A percentile compares a stretch with the other conserved stretches of the same genome.
Evolutionary conservation across 2,888 invertebrate species (phyloP).

Genomic region (Volucella bombylans): DNA sequence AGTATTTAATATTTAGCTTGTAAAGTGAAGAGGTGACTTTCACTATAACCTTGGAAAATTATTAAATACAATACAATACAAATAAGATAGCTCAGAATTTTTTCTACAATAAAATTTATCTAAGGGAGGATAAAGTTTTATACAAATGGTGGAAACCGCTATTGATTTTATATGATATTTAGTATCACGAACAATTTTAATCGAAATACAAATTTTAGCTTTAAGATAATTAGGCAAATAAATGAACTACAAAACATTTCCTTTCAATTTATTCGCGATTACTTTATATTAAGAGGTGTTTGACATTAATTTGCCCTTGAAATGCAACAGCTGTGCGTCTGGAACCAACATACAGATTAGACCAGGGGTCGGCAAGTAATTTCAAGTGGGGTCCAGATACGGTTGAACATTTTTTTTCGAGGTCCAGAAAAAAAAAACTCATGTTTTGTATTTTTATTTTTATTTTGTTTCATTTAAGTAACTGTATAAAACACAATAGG

Average conservation of each 20-base stretch:
- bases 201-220: constrained; percentile 20
- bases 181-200: constrained; percentile 1
- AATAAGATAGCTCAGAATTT: constrained; percentile 13
- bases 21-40: not conserved
- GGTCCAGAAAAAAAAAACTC: no score
- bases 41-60: not conserved
- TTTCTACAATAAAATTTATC: constrained; percentile 22
- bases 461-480: no score
- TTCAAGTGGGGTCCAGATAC: no score
- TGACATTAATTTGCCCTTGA: no score
- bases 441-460: no score
- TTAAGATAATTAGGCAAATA: not conserved
- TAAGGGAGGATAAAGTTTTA: constrained; percentile 13
- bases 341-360: no score
- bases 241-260: not conserved
- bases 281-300: no score
- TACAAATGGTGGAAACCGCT: constrained; percentile 17
- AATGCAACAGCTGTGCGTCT: no score
- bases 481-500: no score
- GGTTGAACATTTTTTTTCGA: no score
- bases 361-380: no score
- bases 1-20: not conserved
- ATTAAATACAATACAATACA: not conserved
- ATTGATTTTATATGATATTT: constrained; percentile 16
- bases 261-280: not conserved